These are phyloP conservation scores for Cygnus buccinator DNA, from an alignment of 2,113 vertebrate genomes.

Conservation along the genomic window DNA sequence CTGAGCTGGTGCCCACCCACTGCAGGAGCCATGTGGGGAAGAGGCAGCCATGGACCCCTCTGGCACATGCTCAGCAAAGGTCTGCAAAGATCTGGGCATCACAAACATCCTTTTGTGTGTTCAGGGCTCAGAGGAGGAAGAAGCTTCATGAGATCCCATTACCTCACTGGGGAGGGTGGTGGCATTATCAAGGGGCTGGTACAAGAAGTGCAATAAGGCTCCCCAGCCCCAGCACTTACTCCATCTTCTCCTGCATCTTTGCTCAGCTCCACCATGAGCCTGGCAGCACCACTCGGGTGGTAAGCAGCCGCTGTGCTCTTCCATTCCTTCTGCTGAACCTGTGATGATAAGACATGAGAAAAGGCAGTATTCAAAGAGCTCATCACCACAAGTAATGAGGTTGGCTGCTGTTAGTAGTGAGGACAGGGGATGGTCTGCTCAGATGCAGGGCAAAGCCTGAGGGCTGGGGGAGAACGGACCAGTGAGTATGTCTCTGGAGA, in stretches of 20 bases:
- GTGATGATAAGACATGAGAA: neutral
- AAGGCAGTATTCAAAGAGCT: neutral
- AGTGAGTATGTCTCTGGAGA: neutral
- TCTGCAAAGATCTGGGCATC: neutral
- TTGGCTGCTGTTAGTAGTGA: neutral
- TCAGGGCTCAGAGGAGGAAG: neutral
- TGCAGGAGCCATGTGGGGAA: neutral
- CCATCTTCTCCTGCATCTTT: neutral
- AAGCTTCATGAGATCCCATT: accelerated
- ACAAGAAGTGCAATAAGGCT: neutral
- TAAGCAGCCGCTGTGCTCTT: neutral
- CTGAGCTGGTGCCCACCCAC: neutral
- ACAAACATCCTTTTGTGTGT: neutral
- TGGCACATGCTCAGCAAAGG: neutral
- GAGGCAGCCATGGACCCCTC: neutral
- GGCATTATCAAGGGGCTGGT: neutral
- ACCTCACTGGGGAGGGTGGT: neutral
- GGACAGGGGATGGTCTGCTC: neutral
- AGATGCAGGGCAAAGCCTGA: neutral
- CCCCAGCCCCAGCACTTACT: accelerated
- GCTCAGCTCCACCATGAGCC: neutral
- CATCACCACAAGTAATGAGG: accelerated
- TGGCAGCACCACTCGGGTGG: neutral
- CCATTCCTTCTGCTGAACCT: neutral
- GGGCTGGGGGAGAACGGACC: neutral